Percentiles rank a stretch among this genome's conserved stretches.
Conservation (phyloP, 2,888 invertebrate genomes). For the Seira sanloemensis region DNA sequence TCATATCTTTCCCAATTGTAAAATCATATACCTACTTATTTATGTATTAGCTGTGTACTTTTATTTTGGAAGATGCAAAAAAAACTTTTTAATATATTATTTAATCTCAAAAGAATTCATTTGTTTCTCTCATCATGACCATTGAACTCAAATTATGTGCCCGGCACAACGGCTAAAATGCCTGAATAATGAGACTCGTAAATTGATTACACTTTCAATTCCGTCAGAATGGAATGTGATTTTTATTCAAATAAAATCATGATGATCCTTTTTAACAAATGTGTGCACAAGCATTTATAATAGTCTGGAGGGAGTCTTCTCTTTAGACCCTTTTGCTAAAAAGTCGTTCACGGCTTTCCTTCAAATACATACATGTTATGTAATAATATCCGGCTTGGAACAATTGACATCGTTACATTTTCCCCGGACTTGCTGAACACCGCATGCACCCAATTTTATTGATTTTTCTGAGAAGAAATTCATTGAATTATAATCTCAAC, state of each 20-base stretch:
- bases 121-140: background rate
- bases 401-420: background rate
- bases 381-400: too few species aligned
- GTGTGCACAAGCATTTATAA: too few species aligned
- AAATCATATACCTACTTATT: too few species aligned
- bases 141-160: conserved; percentile 33
- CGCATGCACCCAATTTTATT: background rate
- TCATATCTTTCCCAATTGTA: background rate
- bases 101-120: too few species aligned
- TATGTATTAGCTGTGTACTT: too few species aligned
- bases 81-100: too few species aligned
- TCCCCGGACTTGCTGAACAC: background rate
- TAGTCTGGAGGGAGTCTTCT: background rate
- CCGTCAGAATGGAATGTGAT: conserved; percentile 27
- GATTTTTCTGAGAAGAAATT: background rate
- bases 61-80: too few species aligned
- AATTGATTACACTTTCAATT: conserved; percentile 29
- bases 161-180: conserved; percentile 15
- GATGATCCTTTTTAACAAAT: background rate
- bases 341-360: too few species aligned
- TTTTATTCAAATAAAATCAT: conserved; percentile 21
- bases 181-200: conserved; percentile 42
- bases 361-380: too few species aligned
- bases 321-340: too few species aligned
- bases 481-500: background rate